Evolutionary conservation across 2,888 invertebrate species (phyloP).

Genomic region (Caenorhabditis doughertyi): DNA sequence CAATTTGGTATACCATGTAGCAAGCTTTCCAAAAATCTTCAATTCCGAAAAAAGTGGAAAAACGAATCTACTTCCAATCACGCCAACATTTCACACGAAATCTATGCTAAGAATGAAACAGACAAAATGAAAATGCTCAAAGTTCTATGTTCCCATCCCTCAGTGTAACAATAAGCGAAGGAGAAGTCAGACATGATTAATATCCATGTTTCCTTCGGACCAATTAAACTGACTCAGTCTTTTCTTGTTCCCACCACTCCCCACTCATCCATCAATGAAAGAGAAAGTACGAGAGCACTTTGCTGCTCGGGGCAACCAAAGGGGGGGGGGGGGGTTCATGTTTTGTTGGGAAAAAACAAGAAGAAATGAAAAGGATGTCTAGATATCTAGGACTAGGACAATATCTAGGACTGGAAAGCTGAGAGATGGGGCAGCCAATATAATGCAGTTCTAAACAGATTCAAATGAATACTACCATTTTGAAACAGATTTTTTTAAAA

Average conservation of each 20-base stretch:
- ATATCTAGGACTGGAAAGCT: no score
- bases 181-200: constrained; percentile 10
- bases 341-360: not conserved
- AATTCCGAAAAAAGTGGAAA: no score
- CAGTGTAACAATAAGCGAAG: not conserved
- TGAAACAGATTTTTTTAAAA: no score
- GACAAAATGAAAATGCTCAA: not conserved
- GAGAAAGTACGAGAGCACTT: constrained; percentile 19
- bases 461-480: no score
- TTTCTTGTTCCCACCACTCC: not conserved
- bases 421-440: no score
- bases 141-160: not conserved
- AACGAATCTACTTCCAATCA: no score
- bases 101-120: no score
- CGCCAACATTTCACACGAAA: no score
- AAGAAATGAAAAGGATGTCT: not conserved
- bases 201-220: not conserved
- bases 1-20: no score
- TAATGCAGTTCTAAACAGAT: no score
- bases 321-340: not conserved
- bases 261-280: constrained; percentile 38
- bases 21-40: no score
- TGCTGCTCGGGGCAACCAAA: constrained; percentile 19
- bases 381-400: no score
- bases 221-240: constrained; percentile 1